phyloP scores from a whole-genome alignment of 30 jellyfish, hydroid and myxozoan genomes.

The Aurelia sp. region DNA sequence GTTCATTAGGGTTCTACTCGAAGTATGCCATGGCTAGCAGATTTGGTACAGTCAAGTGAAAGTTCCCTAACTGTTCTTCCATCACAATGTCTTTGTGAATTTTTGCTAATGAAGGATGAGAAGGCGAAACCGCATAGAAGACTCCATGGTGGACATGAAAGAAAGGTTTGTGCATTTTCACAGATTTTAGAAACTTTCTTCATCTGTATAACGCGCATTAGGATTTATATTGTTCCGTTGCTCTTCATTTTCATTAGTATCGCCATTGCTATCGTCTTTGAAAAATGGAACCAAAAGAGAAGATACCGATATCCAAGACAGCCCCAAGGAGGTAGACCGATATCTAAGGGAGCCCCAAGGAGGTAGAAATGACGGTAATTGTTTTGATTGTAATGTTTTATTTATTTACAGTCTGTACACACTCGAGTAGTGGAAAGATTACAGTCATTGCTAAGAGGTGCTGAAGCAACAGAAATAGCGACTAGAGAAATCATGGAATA shows the following conservation, averaged over 20 bases:
- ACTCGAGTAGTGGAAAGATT: slow-evolving; percentile 78
- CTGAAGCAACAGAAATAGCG: slow-evolving; percentile 76
- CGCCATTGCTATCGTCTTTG: too few relatives aligned
- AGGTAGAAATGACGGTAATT: too few relatives aligned
- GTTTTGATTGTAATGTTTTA: too few relatives aligned
- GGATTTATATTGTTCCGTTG: too few relatives aligned
- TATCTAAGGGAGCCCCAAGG: too few relatives aligned
- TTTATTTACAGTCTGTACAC: slow-evolving; percentile 44
- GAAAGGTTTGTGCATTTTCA: slow-evolving; percentile 33
- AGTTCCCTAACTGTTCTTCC: slow-evolving; percentile 88
- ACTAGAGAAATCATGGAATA: slow-evolving; percentile 79
- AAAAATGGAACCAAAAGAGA: too few relatives aligned
- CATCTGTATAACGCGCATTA: too few relatives aligned
- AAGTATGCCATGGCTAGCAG: slow-evolving; percentile 98
- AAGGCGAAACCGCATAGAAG: slow-evolving; percentile 29
- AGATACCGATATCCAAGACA: too few relatives aligned
- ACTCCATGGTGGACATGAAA: slow-evolving; percentile 49
- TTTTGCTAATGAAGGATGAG: slow-evolving; percentile 81
- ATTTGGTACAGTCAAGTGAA: slow-evolving; percentile 90
- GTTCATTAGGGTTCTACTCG: slow-evolving; percentile 81
- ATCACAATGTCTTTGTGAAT: slow-evolving; percentile 90
- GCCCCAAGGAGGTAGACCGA: too few relatives aligned
- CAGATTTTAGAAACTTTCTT: too few relatives aligned
- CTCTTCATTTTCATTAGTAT: too few relatives aligned
- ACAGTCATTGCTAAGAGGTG: slow-evolving; percentile 78